Percentiles rank a stretch among this genome's conserved stretches.
These are phyloP conservation scores for Guaruba guarouba DNA, from an alignment of 2,113 vertebrate species.

Conservation along the genomic window DNA sequence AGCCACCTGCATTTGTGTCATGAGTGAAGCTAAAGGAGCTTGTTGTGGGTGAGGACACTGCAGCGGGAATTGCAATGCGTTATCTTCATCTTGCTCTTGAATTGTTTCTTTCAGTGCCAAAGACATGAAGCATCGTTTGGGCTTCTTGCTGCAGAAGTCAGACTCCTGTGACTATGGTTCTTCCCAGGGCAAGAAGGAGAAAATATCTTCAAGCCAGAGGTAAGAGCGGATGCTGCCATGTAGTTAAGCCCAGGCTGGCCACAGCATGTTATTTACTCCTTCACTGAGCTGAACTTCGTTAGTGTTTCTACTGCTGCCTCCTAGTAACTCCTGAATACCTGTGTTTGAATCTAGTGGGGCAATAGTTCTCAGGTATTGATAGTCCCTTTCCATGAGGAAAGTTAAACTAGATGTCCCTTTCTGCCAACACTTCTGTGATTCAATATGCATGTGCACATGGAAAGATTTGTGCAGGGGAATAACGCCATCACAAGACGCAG, in stretches of 20 bases:
- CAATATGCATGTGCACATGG: no score
- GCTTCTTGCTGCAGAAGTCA: conserved; percentile 88
- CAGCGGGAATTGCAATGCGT: neutral
- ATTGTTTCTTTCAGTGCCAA: conserved; percentile 81
- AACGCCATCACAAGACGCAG: neutral
- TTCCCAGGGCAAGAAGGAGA: conserved; percentile 77
- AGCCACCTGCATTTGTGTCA: neutral
- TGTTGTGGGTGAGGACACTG: neutral
- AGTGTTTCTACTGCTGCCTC: neutral
- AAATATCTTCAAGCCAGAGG: conserved; percentile 77
- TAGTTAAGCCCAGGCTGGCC: neutral
- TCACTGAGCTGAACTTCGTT: neutral
- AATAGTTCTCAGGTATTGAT: neutral
- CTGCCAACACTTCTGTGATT: neutral
- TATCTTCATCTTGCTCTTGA: neutral
- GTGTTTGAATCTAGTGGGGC: neutral
- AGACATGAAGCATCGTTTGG: conserved; percentile 93
- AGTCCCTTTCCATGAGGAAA: neutral
- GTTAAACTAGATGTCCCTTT: neutral
- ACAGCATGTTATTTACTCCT: neutral
- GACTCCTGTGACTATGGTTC: conserved; percentile 80
- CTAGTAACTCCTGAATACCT: neutral
- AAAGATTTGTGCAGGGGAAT: neutral
- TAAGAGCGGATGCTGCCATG: conserved; percentile 49
- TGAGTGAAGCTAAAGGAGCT: neutral